Evolutionary conservation across 2,113 vertebrate species (phyloP).

Genomic region (Gadus macrocephalus): DNA sequence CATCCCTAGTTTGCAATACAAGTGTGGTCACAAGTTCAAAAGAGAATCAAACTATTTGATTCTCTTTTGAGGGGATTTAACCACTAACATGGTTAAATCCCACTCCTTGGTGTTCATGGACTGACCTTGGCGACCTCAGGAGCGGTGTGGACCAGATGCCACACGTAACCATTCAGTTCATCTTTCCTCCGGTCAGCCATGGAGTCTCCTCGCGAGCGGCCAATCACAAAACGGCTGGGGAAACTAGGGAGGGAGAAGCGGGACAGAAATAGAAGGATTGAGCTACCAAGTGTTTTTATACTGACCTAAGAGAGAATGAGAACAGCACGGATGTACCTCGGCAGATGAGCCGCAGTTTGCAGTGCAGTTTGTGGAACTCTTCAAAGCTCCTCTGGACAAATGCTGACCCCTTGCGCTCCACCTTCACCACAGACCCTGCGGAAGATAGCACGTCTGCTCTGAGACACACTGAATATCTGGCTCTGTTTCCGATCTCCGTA

Average conservation of each 20-base stretch:
- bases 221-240: slow-evolving; percentile 91
- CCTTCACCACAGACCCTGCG: slow-evolving; percentile 88
- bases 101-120: neutral
- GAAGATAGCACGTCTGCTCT: neutral
- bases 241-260: slow-evolving; percentile 71
- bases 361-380: slow-evolving; percentile 95
- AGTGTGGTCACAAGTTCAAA: too few relatives aligned
- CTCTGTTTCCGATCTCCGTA: too few relatives aligned
- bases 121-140: slow-evolving; percentile 87
- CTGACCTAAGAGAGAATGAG: too few relatives aligned
- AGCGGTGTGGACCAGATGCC: slow-evolving; percentile 84
- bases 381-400: slow-evolving; percentile 91
- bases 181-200: slow-evolving; percentile 86
- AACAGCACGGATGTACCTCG: slow-evolving; percentile 74
- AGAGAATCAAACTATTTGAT: too few relatives aligned
- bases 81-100: too few relatives aligned
- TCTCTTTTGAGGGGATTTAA: too few relatives aligned
- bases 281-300: neutral
- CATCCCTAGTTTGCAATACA: too few relatives aligned
- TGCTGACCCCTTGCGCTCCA: slow-evolving; percentile 80
- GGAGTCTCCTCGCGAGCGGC: slow-evolving; percentile 86
- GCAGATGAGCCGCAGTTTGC: slow-evolving; percentile 88
- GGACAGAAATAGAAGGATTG: neutral
- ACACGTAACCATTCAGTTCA: slow-evolving; percentile 89
- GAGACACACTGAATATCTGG: too few relatives aligned